Conservation (phyloP, 2,113 vertebrate genomes). For the Pionites leucogaster region DNA sequence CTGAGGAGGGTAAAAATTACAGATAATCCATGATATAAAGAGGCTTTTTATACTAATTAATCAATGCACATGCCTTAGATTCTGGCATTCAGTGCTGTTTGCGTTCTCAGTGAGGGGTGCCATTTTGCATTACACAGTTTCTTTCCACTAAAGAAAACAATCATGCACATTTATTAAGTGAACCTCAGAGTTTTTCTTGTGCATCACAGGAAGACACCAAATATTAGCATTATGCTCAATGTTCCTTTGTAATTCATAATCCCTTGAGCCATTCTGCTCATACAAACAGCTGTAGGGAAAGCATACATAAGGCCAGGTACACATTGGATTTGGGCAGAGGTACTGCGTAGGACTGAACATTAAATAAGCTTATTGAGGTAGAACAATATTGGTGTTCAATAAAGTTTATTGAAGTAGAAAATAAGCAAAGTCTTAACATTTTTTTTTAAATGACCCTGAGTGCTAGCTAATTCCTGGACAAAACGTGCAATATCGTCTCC, state of each 20-base stretch:
- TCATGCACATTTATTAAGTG: neutral
- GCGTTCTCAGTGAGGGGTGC: neutral
- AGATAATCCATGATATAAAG: neutral
- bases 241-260: slow-evolving; percentile 22
- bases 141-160: neutral
- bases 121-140: neutral
- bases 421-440: slow-evolving; percentile 23
- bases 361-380: slow-evolving; percentile 50
- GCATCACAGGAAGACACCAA: neutral
- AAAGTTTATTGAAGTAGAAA: slow-evolving; percentile 66
- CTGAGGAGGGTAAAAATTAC: neutral
- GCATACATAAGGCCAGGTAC: neutral
- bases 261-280: neutral
- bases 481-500: neutral
- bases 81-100: neutral
- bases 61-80: neutral
- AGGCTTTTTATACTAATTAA: neutral
- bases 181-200: neutral
- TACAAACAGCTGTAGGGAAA: slow-evolving; percentile 10
- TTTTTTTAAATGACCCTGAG: neutral
- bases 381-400: slow-evolving; percentile 16
- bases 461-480: neutral
- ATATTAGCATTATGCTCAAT: neutral
- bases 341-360: neutral
- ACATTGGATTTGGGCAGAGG: slow-evolving; percentile 13